Conservation (phyloP, 2,113 vertebrate species). For the Romanogobio albipinnatus region DNA sequence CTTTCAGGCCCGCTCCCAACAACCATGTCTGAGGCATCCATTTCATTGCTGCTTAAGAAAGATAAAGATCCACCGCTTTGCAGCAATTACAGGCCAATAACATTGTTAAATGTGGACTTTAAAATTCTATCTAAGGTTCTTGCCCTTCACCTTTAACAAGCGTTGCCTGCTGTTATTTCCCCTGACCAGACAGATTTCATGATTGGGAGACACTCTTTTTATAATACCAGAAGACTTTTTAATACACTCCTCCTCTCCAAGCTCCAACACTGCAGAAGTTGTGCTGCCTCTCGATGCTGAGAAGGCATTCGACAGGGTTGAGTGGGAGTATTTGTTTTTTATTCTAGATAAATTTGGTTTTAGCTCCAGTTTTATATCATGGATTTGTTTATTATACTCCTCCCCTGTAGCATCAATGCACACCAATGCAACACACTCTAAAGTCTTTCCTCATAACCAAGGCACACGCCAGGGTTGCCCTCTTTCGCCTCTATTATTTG, state of each 20-base stretch:
- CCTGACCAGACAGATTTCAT: slow-evolving; percentile 6
- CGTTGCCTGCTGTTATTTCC: not conserved
- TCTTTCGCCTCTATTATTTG: slow-evolving; percentile 2
- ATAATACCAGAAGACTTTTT: slow-evolving; percentile 5
- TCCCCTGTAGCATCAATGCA: not conserved
- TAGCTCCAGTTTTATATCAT: not conserved
- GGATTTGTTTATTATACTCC: not conserved
- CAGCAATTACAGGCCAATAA: slow-evolving; percentile 3
- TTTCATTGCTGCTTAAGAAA: not conserved
- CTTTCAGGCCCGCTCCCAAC: not conserved
- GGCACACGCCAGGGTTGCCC: not conserved
- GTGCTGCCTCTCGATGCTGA: not conserved
- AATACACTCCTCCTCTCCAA: not conserved
- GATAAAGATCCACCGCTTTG: slow-evolving; percentile 2
- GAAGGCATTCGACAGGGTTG: not conserved
- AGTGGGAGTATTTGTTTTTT: not conserved
- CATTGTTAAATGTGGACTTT: slow-evolving; percentile 7
- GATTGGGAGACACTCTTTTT: not conserved
- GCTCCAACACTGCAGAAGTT: no score
- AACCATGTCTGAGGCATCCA: not conserved
- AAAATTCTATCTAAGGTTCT: not conserved
- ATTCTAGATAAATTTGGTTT: slow-evolving; percentile 16
- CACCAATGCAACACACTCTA: slow-evolving; percentile 5
- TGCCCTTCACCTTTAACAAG: not conserved
- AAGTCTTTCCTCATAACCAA: not conserved